Percentiles rank a stretch among this genome's conserved stretches.
Evolutionary conservation across 2,888 invertebrate genomes (phyloP).

Genomic region (Drosophila basisetae): DNA sequence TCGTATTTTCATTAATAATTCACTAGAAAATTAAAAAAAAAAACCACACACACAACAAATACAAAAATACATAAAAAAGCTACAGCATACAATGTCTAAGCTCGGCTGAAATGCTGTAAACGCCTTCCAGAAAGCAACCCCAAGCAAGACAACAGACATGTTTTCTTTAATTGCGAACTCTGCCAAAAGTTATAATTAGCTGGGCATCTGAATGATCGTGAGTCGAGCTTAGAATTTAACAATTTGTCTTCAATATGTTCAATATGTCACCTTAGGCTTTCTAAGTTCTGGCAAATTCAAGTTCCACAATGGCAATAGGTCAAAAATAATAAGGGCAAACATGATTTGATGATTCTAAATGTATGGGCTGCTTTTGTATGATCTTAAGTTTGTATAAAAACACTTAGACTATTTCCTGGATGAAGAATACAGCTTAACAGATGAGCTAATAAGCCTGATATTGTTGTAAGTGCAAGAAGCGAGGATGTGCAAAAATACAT

Average conservation of each 20-base stretch:
- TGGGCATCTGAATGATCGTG: conserved; percentile 38
- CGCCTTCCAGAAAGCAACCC: conserved; percentile 46
- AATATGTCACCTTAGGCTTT: conserved; percentile 18
- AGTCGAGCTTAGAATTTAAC: conserved; percentile 24
- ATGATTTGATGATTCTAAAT: background rate
- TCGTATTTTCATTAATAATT: conserved; percentile 73
- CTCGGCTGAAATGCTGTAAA: conserved; percentile 50
- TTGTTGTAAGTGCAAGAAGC: background rate
- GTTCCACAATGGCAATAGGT: background rate
- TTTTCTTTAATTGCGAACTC: conserved; percentile 58
- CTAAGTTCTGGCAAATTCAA: conserved; percentile 5
- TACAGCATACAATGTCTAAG: conserved; percentile 11
- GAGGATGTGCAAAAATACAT: background rate
- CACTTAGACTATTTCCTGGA: background rate
- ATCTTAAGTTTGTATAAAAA: background rate
- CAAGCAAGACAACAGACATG: conserved; percentile 6
- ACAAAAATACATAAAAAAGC: conserved; percentile 15
- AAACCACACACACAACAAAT: conserved; percentile 2
- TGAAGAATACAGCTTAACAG: background rate
- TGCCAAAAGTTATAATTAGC: conserved; percentile 43
- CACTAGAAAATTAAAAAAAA: conserved; percentile 61
- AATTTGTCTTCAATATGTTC: conserved; percentile 45
- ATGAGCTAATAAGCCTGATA: background rate
- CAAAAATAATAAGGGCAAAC: background rate
- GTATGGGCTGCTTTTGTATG: background rate